Percentiles rank a stretch among this genome's conserved stretches.
These are phyloP conservation scores for Arizona elegans DNA, from an alignment of 2,113 vertebrate species.

Conservation along the genomic window DNA sequence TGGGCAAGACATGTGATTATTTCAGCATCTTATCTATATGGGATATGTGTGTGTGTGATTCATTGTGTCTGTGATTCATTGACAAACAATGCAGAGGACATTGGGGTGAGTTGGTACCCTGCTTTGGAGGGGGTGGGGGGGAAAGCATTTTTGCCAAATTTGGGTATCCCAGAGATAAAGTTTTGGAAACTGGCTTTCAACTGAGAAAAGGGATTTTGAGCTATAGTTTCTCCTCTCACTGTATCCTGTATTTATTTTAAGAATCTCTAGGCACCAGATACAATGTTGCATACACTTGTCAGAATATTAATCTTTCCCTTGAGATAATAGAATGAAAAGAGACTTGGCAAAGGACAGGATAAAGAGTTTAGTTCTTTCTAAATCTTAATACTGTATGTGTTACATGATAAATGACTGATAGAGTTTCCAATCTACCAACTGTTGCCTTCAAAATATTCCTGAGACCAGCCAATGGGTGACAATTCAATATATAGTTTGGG, in stretches of 20 bases:
- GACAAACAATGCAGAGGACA: conserved; percentile 28
- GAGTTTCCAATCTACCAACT: neutral
- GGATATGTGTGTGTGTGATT: conserved; percentile 4
- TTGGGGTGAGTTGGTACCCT: conserved; percentile 6
- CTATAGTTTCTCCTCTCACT: conserved; percentile 48
- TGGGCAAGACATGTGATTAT: conserved; percentile 36
- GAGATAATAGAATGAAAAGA: conserved; percentile 41
- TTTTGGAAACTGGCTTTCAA: conserved; percentile 11
- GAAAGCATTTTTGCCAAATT: conserved; percentile 11
- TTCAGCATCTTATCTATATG: neutral
- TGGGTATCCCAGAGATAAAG: conserved; percentile 7
- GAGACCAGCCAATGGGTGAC: neutral
- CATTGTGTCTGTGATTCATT: conserved; percentile 22
- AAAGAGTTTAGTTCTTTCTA: conserved; percentile 49
- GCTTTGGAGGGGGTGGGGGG: conserved; percentile 1
- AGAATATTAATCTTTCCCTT: conserved; percentile 53
- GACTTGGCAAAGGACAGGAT: conserved; percentile 41
- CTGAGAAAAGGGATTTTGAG: conserved; percentile 29
- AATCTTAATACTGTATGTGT: conserved; percentile 42
- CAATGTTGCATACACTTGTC: conserved; percentile 58
- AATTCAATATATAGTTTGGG: neutral
- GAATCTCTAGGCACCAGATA: conserved; percentile 59
- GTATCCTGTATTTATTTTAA: conserved; percentile 54
- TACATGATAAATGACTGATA: conserved; percentile 53
- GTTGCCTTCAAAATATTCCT: neutral